Evolutionary conservation across 2,797 vertebrate species (phyloP).

Genomic region (Sus cebifrons): DNA sequence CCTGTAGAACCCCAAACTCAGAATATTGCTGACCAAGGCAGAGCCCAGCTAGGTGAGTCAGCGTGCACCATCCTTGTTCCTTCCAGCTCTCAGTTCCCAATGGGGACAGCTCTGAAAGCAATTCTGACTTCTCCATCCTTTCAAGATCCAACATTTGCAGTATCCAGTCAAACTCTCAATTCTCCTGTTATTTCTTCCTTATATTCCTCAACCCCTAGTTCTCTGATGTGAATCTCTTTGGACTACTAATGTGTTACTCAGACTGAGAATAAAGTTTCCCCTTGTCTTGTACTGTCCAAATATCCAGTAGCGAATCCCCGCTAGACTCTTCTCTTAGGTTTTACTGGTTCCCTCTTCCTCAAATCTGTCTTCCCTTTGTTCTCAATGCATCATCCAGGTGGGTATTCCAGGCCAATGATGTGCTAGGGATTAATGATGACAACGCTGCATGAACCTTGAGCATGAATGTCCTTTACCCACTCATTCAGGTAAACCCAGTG

Average conservation of each 20-base stretch:
- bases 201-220: neutral
- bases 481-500: neutral
- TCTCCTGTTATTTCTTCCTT: neutral
- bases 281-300: neutral
- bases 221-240: neutral
- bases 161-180: neutral
- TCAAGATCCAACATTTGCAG: neutral
- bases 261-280: neutral
- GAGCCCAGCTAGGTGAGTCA: neutral
- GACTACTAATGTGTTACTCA: neutral
- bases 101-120: neutral
- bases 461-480: neutral
- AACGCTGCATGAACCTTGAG: neutral
- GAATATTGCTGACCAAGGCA: neutral
- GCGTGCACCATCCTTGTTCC: neutral
- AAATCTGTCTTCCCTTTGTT: neutral
- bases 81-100: neutral
- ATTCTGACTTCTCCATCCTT: neutral
- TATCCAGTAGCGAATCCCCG: neutral
- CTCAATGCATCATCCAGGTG: neutral
- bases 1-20: neutral
- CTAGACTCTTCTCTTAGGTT: neutral
- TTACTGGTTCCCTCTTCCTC: neutral
- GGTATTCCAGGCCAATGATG: neutral
- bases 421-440: neutral